Percentiles rank a stretch among this genome's conserved stretches.
Evolutionary conservation across 2,113 vertebrate genomes (phyloP).

Genomic region (Willisornis vidua): DNA sequence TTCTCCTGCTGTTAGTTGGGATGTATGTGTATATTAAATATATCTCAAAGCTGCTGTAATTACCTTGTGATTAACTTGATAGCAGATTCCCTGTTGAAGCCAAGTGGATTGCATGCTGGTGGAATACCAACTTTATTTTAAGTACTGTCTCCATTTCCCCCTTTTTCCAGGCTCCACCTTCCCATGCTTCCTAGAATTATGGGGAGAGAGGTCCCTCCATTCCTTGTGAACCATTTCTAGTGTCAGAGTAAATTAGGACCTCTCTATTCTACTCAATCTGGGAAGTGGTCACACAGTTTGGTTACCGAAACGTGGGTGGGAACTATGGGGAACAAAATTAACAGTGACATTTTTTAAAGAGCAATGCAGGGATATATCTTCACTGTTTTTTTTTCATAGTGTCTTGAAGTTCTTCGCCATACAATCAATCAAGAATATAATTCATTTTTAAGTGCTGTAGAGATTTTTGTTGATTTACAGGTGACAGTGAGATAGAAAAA

Average conservation of each 20-base stretch:
- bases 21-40: not conserved
- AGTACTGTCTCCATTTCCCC: not conserved
- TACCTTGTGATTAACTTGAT: not conserved
- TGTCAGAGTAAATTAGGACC: not conserved
- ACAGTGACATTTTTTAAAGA: not conserved
- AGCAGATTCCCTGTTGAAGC: not conserved
- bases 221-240: not conserved
- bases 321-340: not conserved
- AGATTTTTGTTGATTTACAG: not conserved
- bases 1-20: not conserved
- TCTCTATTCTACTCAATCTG: not conserved
- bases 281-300: not conserved
- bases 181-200: not conserved
- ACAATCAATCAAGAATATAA: not conserved
- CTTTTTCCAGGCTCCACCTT: not conserved
- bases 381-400: not conserved
- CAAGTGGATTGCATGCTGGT: not conserved
- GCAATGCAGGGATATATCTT: not conserved
- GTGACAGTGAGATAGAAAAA: not conserved
- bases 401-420: not conserved
- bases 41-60: fast-evolving
- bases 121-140: not conserved
- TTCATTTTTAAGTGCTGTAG: not conserved
- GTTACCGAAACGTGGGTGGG: not conserved
- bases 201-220: not conserved